Evolutionary conservation across 2,888 invertebrate genomes (phyloP), one percentile per base, ranked within the genome.

Genomic region (Baccha elongata): DNA sequence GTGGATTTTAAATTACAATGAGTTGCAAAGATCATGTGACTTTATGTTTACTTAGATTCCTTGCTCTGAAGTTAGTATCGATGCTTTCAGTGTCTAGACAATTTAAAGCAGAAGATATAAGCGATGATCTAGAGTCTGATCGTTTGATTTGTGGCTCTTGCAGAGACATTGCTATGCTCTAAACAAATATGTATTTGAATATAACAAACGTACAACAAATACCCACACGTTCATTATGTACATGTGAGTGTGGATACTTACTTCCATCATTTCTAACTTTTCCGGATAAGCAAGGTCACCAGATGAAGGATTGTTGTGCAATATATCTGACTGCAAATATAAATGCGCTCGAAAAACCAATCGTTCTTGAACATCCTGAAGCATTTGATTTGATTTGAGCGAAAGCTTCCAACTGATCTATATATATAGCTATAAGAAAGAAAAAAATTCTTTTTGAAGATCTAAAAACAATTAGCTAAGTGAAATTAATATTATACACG

Each of bases 271-370:
- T 90, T 96, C 94, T 81, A 99, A 92, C 90, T 99, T 99, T 87
- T 98, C 97, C 0, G 99, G 99, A 92, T 99, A 99, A 0, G 99
- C 98, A 80, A 99, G 93, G 92, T 99, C 99, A 0, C 99, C 99
- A 3, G 96, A 94, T 10, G 98, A 98, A 0, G 99, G 97, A 83
- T 95, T 93, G 89, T 97, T 97, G 86, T 94, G 93, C 75, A 96
- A 92, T 86, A 99, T 97, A 91, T 99, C 99, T 0, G 96, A 95
- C 67, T 97, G 95, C 80, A 99, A 93, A 90, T 98, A 99, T 86
- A 99, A 94, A 92, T 98, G 96, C 0, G 98, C 97, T 55, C 99
- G 93, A 91, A 98, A 99, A 37, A 99, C 99, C 40, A 99, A 93
- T 65, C 99, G 92, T 90, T 99, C 99, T 89, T 99, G 98, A 5